phyloP scores from a whole-genome alignment of 2,797 vertebrate species.

The Molossus alvarezi region DNA sequence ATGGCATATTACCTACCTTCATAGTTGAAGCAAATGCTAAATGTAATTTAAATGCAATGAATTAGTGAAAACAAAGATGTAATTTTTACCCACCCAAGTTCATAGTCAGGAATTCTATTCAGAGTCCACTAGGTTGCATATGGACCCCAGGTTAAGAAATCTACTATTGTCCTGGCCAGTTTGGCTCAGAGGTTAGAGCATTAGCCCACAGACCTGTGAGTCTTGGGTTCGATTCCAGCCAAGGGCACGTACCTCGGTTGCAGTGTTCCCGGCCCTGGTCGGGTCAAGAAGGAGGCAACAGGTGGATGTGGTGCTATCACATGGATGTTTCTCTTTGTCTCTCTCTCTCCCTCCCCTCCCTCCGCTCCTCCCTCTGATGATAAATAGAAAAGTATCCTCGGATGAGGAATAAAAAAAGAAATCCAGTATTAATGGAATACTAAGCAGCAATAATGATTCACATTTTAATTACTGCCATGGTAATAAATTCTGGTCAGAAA shows the following conservation, averaged over 20 bases:
- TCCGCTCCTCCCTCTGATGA: too few relatives aligned
- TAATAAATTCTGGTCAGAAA: not conserved
- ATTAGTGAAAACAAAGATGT: conserved; percentile 12
- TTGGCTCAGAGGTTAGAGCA: too few relatives aligned
- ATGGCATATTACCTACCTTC: not conserved
- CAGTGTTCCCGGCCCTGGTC: too few relatives aligned
- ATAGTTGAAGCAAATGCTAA: not conserved
- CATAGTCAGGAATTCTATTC: not conserved
- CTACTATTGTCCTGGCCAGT: not conserved
- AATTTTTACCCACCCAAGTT: conserved; percentile 5
- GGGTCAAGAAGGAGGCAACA: too few relatives aligned
- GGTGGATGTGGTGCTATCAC: too few relatives aligned
- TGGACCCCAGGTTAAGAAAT: not conserved
- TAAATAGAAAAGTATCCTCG: too few relatives aligned
- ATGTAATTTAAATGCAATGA: conserved; percentile 46
- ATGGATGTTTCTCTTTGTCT: too few relatives aligned
- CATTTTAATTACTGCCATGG: not conserved
- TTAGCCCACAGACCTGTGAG: too few relatives aligned
- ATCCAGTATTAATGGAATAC: not conserved
- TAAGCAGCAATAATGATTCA: not conserved
- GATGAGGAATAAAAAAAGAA: not conserved
- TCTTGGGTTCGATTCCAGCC: too few relatives aligned
- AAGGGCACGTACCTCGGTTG: too few relatives aligned
- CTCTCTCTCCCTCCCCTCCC: too few relatives aligned
- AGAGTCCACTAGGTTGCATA: not conserved